Evolutionary conservation across 1,140 invertebrate genomes (phyloP), one percentile per base, ranked within the genome.

Genomic region (Chrysomallon squamiferum): DNA sequence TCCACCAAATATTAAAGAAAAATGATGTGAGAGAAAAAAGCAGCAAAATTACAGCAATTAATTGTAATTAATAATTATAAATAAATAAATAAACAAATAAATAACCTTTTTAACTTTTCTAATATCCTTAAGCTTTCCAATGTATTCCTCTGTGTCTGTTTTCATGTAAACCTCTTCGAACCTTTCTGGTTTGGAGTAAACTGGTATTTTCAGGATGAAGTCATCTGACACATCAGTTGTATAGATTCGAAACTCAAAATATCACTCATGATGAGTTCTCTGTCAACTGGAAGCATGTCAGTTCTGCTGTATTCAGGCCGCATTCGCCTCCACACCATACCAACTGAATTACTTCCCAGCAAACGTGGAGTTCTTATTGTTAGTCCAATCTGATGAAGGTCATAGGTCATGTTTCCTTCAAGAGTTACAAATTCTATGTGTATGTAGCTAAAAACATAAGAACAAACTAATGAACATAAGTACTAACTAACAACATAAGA

Each of bases 251-350:
- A 49, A 57, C 27, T 67, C 65, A 30, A 62, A 67, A 62, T 43
- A 30, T 67, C 65, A 43, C 52, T 59, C 50, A 67, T 20, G 3
- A 67, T 35, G n/a, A 56, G 35, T 22, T 67, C 65, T 27, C 56
- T 64, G 25, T 30, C 59, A 3, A 38, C 43, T 13, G 49, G 52
- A 41, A 64, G 9, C 43, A 65, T 33, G 7, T 27, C 54, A 49
- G 25, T 47, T 11, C 27, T 33, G 27, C 72, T 65, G 35, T 66
- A 71, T 47, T 74, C 72, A 0, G 69, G 68, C 29, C 59, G 50
- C 30, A 74, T 69, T 5, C 72, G 54, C 13, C 72, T 50, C 60
- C 65, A 64, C 27, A 74, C 47, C 13, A 74, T 65, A 32, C 66
- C 65, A 5, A 69, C 49, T 38, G 47, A 64, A 20, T 59, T 56